A percentile compares a stretch with the other conserved stretches of the same genome.
Evolutionary conservation across 2,113 vertebrate genomes (phyloP).

Genomic region (Elaphurus davidianus): DNA sequence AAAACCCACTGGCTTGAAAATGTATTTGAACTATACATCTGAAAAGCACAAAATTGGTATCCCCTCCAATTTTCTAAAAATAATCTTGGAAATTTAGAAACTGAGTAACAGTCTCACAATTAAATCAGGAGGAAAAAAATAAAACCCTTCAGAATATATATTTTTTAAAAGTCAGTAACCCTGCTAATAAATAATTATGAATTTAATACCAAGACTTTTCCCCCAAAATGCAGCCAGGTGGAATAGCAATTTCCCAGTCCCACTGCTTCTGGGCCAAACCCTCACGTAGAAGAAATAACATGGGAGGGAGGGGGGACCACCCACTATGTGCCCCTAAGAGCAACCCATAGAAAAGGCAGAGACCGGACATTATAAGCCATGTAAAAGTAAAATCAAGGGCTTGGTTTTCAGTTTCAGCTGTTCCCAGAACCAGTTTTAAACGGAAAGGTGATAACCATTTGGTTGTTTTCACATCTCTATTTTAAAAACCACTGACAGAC

Average conservation of each 20-base stretch:
- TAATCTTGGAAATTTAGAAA: not conserved
- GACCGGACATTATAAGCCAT: not conserved
- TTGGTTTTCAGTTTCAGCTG: not conserved
- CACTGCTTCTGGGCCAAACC: not conserved
- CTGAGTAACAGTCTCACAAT: not conserved
- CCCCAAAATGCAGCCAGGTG: not conserved
- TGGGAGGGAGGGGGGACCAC: accelerated
- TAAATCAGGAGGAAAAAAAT: not conserved
- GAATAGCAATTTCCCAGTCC: not conserved
- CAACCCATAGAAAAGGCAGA: not conserved
- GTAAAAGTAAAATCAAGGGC: not conserved
- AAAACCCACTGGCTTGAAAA: not conserved
- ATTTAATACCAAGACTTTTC: not conserved
- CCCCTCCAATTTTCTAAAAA: not conserved
- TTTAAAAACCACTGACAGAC: not conserved
- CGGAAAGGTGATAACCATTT: not conserved
- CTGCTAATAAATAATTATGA: not conserved
- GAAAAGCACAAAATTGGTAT: not conserved
- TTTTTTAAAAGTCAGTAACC: not conserved
- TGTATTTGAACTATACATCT: not conserved
- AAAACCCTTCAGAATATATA: not conserved
- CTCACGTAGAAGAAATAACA: not conserved
- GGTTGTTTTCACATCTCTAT: not conserved
- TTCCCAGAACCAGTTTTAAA: not conserved
- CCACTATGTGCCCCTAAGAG: not conserved